Percentiles rank a stretch among this genome's conserved stretches.
These are phyloP conservation scores for Tyto alba DNA, from an alignment of 2,113 vertebrate species.

Conservation along the genomic window DNA sequence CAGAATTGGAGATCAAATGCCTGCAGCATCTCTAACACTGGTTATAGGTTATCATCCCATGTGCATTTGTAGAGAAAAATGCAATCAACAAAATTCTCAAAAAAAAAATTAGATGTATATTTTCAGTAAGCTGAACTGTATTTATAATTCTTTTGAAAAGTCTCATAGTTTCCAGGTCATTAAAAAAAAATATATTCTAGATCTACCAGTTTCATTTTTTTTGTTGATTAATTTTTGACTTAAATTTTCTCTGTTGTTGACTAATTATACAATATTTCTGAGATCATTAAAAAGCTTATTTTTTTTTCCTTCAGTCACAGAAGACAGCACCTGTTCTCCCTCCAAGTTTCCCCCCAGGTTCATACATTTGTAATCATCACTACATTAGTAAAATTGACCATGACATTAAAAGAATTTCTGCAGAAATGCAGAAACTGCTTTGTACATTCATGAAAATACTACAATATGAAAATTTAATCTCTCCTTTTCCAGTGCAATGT, in stretches of 20 bases:
- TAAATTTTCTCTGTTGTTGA: neutral
- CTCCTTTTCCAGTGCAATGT: neutral
- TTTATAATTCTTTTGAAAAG: neutral
- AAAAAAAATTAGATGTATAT: neutral
- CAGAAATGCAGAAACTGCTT: neutral
- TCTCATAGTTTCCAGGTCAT: neutral
- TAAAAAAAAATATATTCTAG: neutral
- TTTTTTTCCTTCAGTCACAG: neutral
- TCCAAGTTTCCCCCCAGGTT: neutral
- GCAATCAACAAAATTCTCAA: neutral
- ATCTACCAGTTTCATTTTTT: neutral
- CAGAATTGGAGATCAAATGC: neutral
- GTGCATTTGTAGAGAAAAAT: neutral
- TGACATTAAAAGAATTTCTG: neutral
- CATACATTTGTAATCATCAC: neutral
- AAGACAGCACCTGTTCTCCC: neutral
- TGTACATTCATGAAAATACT: neutral
- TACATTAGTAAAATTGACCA: neutral
- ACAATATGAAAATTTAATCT: neutral
- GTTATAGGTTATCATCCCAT: neutral
- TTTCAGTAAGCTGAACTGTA: neutral
- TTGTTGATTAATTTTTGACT: neutral
- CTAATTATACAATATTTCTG: neutral
- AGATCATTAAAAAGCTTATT: neutral
- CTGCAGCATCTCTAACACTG: neutral